These are phyloP conservation scores for Geotrupes spiniger DNA, from an alignment of 2,888 invertebrate genomes.

Conservation along the genomic window DNA sequence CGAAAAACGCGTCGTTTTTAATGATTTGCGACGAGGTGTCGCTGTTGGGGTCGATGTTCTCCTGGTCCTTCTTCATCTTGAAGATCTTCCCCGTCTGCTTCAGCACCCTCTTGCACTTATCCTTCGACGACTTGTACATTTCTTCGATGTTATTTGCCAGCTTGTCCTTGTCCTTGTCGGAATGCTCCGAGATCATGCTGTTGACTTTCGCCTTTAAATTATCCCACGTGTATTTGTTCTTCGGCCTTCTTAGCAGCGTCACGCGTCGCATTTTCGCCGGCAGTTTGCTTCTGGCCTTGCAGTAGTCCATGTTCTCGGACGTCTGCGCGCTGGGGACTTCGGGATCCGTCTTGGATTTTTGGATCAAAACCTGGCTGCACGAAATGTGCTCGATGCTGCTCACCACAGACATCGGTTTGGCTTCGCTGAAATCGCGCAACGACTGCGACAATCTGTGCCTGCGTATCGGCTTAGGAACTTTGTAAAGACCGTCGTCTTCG, in stretches of 20 bases:
- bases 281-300: conserved; percentile 38
- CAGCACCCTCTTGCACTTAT: conserved; percentile 45
- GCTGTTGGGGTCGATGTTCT: conserved; percentile 29
- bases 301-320: conserved; percentile 36
- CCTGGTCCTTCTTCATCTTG: conserved; percentile 32
- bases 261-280: conserved; percentile 38
- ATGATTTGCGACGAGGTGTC: conserved; percentile 34
- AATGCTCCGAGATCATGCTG: conserved; percentile 44
- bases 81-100: conserved; percentile 45
- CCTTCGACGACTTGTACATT: conserved; percentile 47
- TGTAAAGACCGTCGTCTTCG: conserved; percentile 43
- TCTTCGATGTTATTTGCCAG: conserved; percentile 44
- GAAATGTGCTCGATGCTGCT: conserved; percentile 46
- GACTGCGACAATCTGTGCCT: conserved; percentile 43
- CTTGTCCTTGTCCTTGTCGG: conserved; percentile 39
- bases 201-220: conserved; percentile 43
- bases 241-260: conserved; percentile 38
- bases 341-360: conserved; percentile 10
- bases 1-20: conserved; percentile 41
- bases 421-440: conserved; percentile 46
- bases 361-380: conserved; percentile 39
- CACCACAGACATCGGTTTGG: conserved; percentile 38
- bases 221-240: conserved; percentile 41
- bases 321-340: conserved; percentile 15
- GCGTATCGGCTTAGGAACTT: conserved; percentile 43